Conservation (phyloP, 2,113 vertebrate genomes). For the Ivindomyrus marchei region DNA sequence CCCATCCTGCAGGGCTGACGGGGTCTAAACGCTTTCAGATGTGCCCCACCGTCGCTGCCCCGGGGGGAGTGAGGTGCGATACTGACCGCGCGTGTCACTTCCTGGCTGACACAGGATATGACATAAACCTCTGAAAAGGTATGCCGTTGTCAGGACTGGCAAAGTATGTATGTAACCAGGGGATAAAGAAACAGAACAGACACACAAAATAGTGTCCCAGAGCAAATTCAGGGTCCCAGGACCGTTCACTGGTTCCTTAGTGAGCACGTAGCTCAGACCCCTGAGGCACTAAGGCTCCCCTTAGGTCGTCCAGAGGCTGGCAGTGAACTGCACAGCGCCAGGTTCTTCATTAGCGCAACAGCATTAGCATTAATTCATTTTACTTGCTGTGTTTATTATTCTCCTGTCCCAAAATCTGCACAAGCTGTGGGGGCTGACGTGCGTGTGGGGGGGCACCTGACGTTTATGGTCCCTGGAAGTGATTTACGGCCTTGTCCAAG, state of each 20-base stretch:
- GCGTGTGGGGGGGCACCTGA: neutral
- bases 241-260: neutral
- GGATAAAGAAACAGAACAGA: neutral
- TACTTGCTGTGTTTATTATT: conserved; percentile 47
- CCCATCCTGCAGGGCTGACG: conserved; percentile 52
- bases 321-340: neutral
- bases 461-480: conserved; percentile 38
- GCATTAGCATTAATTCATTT: conserved; percentile 28
- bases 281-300: neutral
- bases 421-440: conserved; percentile 18
- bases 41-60: conserved; percentile 41
- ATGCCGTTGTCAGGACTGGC: neutral
- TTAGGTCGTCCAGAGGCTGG: neutral
- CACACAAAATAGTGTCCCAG: neutral
- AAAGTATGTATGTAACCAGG: neutral
- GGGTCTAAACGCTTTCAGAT: conserved; percentile 63
- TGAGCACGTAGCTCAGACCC: neutral
- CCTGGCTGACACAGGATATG: neutral
- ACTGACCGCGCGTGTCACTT: neutral
- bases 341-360: neutral
- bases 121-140: neutral
- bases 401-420: conserved; percentile 32
- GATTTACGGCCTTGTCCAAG: conserved; percentile 38
- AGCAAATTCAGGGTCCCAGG: neutral
- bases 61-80: conserved; percentile 11